A percentile compares a stretch with the other conserved stretches of the same genome.
Conservation (phyloP, 2,888 invertebrate genomes). For the Apoda limacodes region DNA sequence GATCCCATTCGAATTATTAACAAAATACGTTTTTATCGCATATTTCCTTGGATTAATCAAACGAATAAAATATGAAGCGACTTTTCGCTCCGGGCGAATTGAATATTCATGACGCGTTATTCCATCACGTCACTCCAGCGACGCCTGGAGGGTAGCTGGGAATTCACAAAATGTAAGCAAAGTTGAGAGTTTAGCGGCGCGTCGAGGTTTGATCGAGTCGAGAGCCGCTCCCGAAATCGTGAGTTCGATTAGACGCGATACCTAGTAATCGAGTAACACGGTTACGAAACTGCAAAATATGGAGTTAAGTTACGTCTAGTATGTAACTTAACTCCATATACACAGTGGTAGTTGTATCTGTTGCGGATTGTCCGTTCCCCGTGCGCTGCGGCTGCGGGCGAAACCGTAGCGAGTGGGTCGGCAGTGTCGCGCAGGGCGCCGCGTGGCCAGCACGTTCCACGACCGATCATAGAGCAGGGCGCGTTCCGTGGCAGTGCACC, state of each 20-base stretch:
- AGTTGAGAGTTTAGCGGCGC: slow-evolving; percentile 24
- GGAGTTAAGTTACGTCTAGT: slow-evolving; percentile 60
- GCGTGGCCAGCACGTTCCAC: slow-evolving; percentile 25
- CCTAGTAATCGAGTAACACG: slow-evolving; percentile 56
- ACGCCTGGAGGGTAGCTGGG: slow-evolving; percentile 18
- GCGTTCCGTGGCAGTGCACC: slow-evolving; percentile 42
- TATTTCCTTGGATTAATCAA: slow-evolving; percentile 26
- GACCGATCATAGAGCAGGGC: slow-evolving; percentile 21
- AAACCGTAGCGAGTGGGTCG: slow-evolving; percentile 10
- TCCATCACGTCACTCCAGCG: slow-evolving; percentile 26
- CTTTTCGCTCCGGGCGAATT: slow-evolving; percentile 41
- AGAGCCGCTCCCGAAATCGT: slow-evolving; percentile 56
- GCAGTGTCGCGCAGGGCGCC: slow-evolving; percentile 35
- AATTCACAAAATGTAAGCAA: slow-evolving; percentile 23
- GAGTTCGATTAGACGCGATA: slow-evolving; percentile 55
- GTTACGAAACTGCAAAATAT: slow-evolving; percentile 66
- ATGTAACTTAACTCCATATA: slow-evolving; percentile 25
- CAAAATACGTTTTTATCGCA: too few species aligned
- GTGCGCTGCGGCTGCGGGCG: slow-evolving; percentile 22
- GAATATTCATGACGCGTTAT: slow-evolving; percentile 47
- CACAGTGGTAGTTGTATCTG: too few species aligned
- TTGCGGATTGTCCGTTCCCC: slow-evolving; percentile 50
- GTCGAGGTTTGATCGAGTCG: too few species aligned
- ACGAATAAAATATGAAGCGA: slow-evolving; percentile 39
- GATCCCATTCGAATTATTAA: too few species aligned